These are phyloP conservation scores for Sarcophaga peregrina DNA, from an alignment of 1,140 invertebrate genomes.

Conservation along the genomic window DNA sequence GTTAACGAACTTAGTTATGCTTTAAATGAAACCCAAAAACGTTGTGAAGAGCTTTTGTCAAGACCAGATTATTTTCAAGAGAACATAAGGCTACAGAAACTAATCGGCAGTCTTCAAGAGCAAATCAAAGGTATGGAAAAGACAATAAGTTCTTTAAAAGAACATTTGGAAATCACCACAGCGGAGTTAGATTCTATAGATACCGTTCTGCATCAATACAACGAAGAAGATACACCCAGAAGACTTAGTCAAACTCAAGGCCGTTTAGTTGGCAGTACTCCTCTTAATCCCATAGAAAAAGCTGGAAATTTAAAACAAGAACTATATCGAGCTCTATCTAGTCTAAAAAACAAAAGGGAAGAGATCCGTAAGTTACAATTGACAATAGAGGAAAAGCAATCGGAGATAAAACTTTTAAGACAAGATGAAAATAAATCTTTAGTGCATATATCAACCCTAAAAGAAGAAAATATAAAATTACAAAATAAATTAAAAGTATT, in stretches of 20 bases:
- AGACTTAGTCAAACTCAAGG: conserved; percentile 50
- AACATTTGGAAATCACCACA: conserved; percentile 55
- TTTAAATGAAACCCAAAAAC: conserved; percentile 68
- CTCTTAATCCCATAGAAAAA: conserved; percentile 53
- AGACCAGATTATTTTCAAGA: conserved; percentile 51
- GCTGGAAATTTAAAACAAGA: conserved; percentile 60
- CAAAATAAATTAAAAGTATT: conserved; percentile 53
- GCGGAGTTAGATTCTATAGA: conserved; percentile 62
- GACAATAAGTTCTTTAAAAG: conserved; percentile 54
- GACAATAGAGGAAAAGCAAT: conserved; percentile 54
- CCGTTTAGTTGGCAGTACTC: conserved; percentile 56
- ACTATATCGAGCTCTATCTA: conserved; percentile 54
- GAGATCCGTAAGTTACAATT: conserved; percentile 59
- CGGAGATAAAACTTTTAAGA: conserved; percentile 51
- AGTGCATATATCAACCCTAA: conserved; percentile 56
- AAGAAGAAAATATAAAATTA: conserved; percentile 56
- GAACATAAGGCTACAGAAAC: conserved; percentile 51
- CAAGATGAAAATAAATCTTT: conserved; percentile 59
- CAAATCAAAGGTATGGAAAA: conserved; percentile 57
- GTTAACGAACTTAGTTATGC: conserved; percentile 69
- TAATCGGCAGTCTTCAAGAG: conserved; percentile 53
- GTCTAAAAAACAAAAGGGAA: conserved; percentile 59
- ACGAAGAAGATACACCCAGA: conserved; percentile 52
- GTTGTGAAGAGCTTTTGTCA: conserved; percentile 50
- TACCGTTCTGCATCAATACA: conserved; percentile 58